A percentile compares a stretch with the other conserved stretches of the same genome.
phyloP scores from a whole-genome alignment of 2,797 vertebrate genomes.

The Karalla daura region DNA sequence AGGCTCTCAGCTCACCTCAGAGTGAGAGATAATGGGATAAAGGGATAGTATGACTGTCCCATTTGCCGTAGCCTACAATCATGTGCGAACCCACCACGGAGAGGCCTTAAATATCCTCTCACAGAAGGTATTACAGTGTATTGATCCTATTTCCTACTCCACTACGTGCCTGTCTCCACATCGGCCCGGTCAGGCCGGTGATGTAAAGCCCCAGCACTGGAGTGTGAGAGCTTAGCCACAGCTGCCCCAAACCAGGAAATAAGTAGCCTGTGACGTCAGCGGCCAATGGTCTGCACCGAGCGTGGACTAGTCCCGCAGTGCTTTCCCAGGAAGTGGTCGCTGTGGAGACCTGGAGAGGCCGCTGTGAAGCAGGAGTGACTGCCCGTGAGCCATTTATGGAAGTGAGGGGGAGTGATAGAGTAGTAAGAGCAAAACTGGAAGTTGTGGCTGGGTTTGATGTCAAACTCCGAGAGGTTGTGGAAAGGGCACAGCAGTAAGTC shows the following conservation, averaged over 20 bases:
- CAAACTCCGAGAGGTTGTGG: not conserved
- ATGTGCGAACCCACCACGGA: constrained; percentile 23
- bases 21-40: constrained; percentile 51
- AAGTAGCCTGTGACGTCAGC: constrained; percentile 27
- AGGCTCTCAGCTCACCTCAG: constrained; percentile 6
- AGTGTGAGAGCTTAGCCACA: constrained; percentile 12
- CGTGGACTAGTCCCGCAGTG: constrained; percentile 1
- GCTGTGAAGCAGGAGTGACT: not conserved
- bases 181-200: constrained; percentile 35
- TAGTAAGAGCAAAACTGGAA: not conserved
- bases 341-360: constrained; percentile 29
- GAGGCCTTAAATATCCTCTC: constrained; percentile 32
- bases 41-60: constrained; percentile 29
- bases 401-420: not conserved
- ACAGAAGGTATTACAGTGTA: constrained; percentile 16
- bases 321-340: constrained; percentile 31
- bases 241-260: constrained; percentile 47
- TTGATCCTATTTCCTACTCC: constrained; percentile 12
- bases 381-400: not conserved
- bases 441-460: not conserved
- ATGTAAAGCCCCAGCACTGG: constrained; percentile 50
- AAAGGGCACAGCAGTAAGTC: not conserved
- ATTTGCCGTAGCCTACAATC: constrained; percentile 12
- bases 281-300: constrained; percentile 5
- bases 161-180: constrained; percentile 53